phyloP scores from a whole-genome alignment of 2,888 invertebrate genomes.

The Tanytarsus gracilentus region DNA sequence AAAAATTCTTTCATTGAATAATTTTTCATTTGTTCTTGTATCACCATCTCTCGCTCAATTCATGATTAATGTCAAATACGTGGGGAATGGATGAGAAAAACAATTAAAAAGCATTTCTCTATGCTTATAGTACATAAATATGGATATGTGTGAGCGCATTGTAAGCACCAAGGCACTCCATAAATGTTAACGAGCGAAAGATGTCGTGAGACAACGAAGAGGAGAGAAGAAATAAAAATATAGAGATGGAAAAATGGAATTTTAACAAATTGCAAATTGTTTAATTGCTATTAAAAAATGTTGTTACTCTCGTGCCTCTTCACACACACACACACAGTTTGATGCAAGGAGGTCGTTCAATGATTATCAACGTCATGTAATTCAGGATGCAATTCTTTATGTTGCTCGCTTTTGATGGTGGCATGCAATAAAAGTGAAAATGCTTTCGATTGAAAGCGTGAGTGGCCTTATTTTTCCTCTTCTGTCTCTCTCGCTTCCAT shows the following conservation, averaged over 20 bases:
- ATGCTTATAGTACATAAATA: background rate
- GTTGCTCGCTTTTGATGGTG: background rate
- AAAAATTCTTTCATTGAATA: background rate
- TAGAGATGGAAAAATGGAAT: background rate
- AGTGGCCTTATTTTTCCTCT: slow-evolving; percentile 20
- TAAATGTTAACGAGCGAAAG: background rate
- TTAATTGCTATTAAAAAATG: background rate
- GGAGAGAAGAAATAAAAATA: background rate
- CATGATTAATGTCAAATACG: background rate
- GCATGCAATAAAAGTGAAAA: slow-evolving; percentile 18
- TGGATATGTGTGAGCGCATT: background rate
- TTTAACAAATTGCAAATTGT: slow-evolving; percentile 5
- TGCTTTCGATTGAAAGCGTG: slow-evolving; percentile 22
- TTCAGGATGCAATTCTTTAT: background rate
- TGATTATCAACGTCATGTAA: background rate
- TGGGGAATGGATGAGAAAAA: background rate
- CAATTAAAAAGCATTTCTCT: background rate
- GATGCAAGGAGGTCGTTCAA: background rate
- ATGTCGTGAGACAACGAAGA: background rate
- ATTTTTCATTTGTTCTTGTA: slow-evolving; percentile 5
- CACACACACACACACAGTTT: too few species aligned
- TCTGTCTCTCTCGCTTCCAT: too few species aligned
- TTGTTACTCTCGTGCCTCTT: background rate
- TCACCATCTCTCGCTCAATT: background rate
- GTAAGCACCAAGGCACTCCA: background rate